Conservation (phyloP, 2,888 invertebrate species). For the Lepetodrilus schrolli region DNA sequence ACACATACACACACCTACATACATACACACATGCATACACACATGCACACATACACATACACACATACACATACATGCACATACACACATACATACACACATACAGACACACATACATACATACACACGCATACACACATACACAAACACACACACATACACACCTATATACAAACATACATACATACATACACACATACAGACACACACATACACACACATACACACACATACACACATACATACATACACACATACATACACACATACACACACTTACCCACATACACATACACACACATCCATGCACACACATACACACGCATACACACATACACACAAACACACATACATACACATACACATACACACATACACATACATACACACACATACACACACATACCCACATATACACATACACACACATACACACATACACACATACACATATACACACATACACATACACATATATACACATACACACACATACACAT, state of each 20-base stretch:
- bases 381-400: conserved; percentile 26
- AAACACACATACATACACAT: conserved; percentile 30
- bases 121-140: neutral
- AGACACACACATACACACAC: neutral
- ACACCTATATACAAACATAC: neutral
- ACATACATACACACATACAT: conserved; percentile 29
- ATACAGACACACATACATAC: neutral
- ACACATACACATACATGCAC: neutral
- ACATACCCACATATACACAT: conserved; percentile 21
- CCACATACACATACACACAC: conserved; percentile 25
- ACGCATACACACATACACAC: neutral
- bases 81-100: neutral
- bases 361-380: conserved; percentile 33
- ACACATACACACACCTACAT: neutral
- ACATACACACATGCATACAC: neutral
- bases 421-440: neutral
- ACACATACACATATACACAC: conserved; percentile 32
- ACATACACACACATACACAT: conserved; percentile 7
- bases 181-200: neutral
- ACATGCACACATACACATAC: neutral
- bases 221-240: conserved; percentile 4
- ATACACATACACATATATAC: neutral
- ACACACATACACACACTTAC: conserved; percentile 23
- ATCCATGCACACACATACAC: conserved; percentile 30
- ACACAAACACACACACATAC: neutral